These are phyloP conservation scores for Sphenodon punctatus DNA, from an alignment of 2,797 vertebrate species.

Conservation along the genomic window DNA sequence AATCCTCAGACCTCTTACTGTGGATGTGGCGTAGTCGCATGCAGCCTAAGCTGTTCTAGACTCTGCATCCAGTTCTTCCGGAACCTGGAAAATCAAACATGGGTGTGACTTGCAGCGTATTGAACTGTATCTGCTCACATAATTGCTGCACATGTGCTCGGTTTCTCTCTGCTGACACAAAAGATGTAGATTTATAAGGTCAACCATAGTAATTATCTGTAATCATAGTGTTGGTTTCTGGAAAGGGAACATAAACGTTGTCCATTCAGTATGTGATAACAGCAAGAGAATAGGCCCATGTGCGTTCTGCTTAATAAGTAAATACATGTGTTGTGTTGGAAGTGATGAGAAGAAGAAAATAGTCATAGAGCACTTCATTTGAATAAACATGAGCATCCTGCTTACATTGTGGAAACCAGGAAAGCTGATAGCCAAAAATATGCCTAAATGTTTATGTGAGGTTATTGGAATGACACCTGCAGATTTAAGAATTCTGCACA, in stretches of 20 bases:
- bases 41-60: not conserved
- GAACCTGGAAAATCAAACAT: conserved; percentile 2
- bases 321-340: not conserved
- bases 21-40: too few relatives aligned
- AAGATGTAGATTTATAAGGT: conserved; percentile 28
- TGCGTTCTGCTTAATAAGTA: conserved; percentile 15
- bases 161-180: conserved; percentile 20
- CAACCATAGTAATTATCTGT: conserved; percentile 19
- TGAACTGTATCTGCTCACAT: conserved; percentile 16
- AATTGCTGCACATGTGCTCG: conserved; percentile 21
- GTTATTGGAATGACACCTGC: too few relatives aligned
- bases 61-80: not conserved
- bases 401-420: not conserved
- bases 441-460: too few relatives aligned
- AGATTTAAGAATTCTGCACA: too few relatives aligned
- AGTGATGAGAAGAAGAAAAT: not conserved
- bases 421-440: too few relatives aligned
- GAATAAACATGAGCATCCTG: not conserved
- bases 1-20: too few relatives aligned
- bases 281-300: not conserved
- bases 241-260: conserved; percentile 3
- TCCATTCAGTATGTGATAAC: conserved; percentile 25
- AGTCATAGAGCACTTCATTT: not conserved
- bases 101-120: not conserved
- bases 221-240: conserved; percentile 19